Conservation (phyloP, 2,888 invertebrate species). For the Pachliopta kotzebuea region DNA sequence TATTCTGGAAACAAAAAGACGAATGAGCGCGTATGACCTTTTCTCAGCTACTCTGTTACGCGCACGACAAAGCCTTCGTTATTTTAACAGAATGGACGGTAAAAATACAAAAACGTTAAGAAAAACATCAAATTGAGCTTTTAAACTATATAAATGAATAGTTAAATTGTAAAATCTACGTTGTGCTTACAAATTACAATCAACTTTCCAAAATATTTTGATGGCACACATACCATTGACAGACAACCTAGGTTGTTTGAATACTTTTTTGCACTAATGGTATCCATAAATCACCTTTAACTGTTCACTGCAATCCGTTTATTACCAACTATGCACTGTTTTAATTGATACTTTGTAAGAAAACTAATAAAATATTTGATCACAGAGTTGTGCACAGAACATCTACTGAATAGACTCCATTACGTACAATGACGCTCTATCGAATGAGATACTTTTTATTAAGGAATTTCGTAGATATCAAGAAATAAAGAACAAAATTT, state of each 20-base stretch:
- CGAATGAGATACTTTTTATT: slow-evolving; percentile 58
- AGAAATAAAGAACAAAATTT: neutral
- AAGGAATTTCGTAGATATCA: slow-evolving; percentile 49
- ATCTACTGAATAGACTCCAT: slow-evolving; percentile 77
- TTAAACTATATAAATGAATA: slow-evolving; percentile 17
- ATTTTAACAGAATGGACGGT: slow-evolving; percentile 37
- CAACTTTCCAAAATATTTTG: slow-evolving; percentile 82
- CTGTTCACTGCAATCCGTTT: slow-evolving; percentile 63
- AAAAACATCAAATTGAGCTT: slow-evolving; percentile 7
- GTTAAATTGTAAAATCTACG: slow-evolving; percentile 25
- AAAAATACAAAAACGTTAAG: neutral
- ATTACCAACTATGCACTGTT: slow-evolving; percentile 51
- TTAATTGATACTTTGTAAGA: slow-evolving; percentile 57
- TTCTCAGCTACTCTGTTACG: slow-evolving; percentile 79
- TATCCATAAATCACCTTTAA: slow-evolving; percentile 61
- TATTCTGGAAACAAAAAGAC: slow-evolving; percentile 67
- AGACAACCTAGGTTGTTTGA: slow-evolving; percentile 64
- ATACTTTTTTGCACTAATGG: slow-evolving; percentile 46
- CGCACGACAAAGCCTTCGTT: slow-evolving; percentile 70
- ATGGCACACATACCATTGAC: slow-evolving; percentile 78
- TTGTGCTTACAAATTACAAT: slow-evolving; percentile 46
- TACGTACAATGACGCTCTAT: slow-evolving; percentile 84
- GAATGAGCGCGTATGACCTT: slow-evolving; percentile 78
- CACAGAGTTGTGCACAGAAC: slow-evolving; percentile 58
- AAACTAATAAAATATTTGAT: slow-evolving; percentile 52